Conservation (phyloP, 92 coral and sea anemone genomes). For the Parazoanthus swiftii region DNA sequence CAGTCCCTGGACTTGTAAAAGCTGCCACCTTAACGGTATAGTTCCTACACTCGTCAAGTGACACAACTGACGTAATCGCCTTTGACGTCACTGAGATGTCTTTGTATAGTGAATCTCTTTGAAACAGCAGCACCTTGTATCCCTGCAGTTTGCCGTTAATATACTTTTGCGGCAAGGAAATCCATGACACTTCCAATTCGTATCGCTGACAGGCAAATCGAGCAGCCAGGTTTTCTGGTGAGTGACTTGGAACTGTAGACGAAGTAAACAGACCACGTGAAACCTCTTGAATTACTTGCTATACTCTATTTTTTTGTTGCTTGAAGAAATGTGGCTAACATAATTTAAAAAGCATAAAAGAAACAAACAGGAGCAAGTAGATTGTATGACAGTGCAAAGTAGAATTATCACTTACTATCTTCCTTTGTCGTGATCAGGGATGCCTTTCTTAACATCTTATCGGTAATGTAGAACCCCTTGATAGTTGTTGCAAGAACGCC, state of each 20-base stretch:
- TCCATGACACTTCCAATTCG: constrained; percentile 7
- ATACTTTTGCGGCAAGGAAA: background rate
- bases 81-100: constrained; percentile 8
- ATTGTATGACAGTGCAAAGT: too few species aligned
- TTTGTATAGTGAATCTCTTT: background rate
- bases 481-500: constrained; percentile 6
- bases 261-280: background rate
- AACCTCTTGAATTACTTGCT: too few species aligned
- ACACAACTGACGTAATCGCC: background rate
- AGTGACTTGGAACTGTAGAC: background rate
- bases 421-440: background rate
- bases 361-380: too few species aligned
- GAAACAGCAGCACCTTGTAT: background rate
- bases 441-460: background rate
- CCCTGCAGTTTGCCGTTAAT: constrained; percentile 2
- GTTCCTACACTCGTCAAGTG: constrained; percentile 49
- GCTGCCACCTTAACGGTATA: constrained; percentile 56
- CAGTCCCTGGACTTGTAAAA: constrained; percentile 51
- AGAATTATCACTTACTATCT: background rate
- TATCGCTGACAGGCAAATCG: background rate
- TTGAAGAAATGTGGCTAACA: too few species aligned
- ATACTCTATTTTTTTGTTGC: too few species aligned
- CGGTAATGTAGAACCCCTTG: background rate
- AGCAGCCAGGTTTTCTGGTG: background rate
- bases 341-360: too few species aligned